These are phyloP conservation scores for Rhea pennata DNA, from an alignment of 2,113 vertebrate species.

Conservation along the genomic window DNA sequence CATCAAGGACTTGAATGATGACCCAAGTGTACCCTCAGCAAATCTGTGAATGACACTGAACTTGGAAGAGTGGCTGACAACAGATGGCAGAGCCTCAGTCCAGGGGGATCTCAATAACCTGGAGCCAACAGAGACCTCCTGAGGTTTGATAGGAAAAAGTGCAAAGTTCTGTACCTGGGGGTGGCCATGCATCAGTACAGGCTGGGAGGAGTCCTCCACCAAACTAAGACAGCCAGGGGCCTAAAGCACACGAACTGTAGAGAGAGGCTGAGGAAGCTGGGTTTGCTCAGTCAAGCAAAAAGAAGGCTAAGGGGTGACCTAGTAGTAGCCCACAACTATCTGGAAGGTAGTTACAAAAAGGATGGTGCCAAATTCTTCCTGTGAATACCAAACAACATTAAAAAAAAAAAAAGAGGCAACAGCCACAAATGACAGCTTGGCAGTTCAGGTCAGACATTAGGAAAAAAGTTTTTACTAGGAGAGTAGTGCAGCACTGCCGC, in stretches of 20 bases:
- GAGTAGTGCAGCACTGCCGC: background rate
- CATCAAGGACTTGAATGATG: background rate
- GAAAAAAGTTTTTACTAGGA: background rate
- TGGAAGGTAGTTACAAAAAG: background rate
- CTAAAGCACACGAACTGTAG: background rate
- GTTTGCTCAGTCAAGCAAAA: background rate
- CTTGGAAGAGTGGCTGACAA: background rate
- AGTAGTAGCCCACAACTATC: background rate
- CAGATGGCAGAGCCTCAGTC: background rate
- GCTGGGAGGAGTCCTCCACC: background rate
- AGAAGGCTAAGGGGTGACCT: background rate
- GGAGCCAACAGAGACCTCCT: background rate
- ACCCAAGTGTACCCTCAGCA: background rate
- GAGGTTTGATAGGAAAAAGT: background rate
- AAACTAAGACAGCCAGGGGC: background rate
- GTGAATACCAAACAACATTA: background rate
- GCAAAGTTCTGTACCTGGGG: background rate
- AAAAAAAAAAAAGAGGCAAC: background rate
- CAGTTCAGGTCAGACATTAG: background rate
- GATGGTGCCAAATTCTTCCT: background rate
- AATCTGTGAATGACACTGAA: background rate
- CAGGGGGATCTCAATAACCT: background rate
- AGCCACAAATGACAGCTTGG: background rate
- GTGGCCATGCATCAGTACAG: background rate
- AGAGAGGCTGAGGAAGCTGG: background rate